Conservation (phyloP, 1,140 invertebrate genomes). For the Brachystomella parvula region DNA sequence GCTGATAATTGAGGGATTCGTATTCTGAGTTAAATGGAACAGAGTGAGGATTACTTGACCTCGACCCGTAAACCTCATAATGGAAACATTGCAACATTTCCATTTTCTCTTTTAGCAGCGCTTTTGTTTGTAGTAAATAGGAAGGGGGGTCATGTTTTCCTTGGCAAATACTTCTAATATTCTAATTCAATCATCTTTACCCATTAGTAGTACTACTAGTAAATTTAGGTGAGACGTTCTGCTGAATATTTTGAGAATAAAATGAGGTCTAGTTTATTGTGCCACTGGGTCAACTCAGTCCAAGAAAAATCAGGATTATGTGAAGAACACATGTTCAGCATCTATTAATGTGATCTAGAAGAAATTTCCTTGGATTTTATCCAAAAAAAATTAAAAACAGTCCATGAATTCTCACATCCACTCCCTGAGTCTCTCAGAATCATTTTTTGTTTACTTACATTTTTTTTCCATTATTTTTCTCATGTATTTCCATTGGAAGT, state of each 20-base stretch:
- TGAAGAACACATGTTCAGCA: too few relatives aligned
- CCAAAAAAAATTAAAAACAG: too few relatives aligned
- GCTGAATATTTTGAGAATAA: neutral
- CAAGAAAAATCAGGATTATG: slow-evolving; percentile 8
- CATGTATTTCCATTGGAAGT: neutral
- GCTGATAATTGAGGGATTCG: too few relatives aligned
- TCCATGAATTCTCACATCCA: neutral
- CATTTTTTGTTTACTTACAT: neutral
- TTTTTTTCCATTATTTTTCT: neutral
- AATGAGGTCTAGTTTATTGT: slow-evolving; percentile 38
- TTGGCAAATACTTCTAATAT: too few relatives aligned
- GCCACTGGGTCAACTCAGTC: slow-evolving; percentile 31
- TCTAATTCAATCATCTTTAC: too few relatives aligned
- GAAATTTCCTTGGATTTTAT: too few relatives aligned
- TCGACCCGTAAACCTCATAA: slow-evolving; percentile 11
- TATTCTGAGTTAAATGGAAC: slow-evolving; percentile 13
- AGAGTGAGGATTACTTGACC: neutral
- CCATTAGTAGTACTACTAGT: too few relatives aligned
- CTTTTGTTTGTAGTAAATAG: too few relatives aligned
- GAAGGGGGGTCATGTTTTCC: too few relatives aligned
- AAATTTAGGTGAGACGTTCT: neutral
- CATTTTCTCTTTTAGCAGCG: neutral
- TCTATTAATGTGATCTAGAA: too few relatives aligned
- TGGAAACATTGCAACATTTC: slow-evolving; percentile 10
- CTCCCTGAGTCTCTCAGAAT: slow-evolving; percentile 16